Conservation (phyloP, 2,888 invertebrate genomes). For the Augochlorella aurata region DNA sequence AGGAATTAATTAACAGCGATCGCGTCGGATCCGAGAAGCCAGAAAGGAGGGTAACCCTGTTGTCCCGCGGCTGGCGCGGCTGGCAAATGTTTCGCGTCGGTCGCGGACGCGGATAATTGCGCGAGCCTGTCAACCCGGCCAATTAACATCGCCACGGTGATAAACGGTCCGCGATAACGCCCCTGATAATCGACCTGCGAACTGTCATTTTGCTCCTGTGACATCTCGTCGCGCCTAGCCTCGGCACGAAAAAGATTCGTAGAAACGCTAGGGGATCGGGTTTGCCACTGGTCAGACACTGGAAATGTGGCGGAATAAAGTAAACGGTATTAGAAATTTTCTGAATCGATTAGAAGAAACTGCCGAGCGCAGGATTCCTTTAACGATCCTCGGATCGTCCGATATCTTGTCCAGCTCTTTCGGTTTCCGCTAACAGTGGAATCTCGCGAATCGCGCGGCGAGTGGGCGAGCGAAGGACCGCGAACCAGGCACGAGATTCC, state of each 20-base stretch:
- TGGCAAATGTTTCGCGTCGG: not conserved
- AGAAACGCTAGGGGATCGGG: not conserved
- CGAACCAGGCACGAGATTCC: too few species aligned
- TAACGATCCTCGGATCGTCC: too few species aligned
- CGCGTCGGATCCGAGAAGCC: not conserved
- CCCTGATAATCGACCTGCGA: not conserved
- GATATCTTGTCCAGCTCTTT: too few species aligned
- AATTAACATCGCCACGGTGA: not conserved
- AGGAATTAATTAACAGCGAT: constrained; percentile 3
- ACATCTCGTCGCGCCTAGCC: not conserved
- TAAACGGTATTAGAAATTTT: not conserved
- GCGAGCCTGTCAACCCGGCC: too few species aligned
- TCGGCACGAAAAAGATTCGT: not conserved
- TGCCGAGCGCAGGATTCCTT: too few species aligned
- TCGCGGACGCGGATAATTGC: not conserved
- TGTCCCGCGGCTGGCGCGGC: not conserved
- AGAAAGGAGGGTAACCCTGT: not conserved
- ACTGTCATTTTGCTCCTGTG: not conserved
- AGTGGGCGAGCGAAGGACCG: too few species aligned
- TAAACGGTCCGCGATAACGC: not conserved
- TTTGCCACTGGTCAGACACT: not conserved
- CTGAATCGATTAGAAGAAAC: not conserved
- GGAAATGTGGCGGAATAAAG: too few species aligned
- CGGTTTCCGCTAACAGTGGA: too few species aligned
- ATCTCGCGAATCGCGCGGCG: too few species aligned